Evolutionary conservation across 1,140 invertebrate species (phyloP).

Genomic region (Sminthurinus signatus): DNA sequence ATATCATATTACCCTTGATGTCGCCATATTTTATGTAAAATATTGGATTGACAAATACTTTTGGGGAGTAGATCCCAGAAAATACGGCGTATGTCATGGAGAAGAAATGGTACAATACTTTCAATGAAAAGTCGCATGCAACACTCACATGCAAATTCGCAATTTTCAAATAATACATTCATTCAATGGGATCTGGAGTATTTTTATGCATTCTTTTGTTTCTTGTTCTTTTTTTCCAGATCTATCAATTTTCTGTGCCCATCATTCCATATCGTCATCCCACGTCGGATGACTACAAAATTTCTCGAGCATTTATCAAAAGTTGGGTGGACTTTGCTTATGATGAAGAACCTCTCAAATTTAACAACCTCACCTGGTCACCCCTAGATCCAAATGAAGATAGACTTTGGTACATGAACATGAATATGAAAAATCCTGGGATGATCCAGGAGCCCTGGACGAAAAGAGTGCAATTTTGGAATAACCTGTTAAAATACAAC

Average conservation of each 20-base stretch:
- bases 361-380: conserved; percentile 18
- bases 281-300: conserved; percentile 16
- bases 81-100: conserved; percentile 25
- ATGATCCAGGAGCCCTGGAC: conserved; percentile 21
- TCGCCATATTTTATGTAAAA: conserved; percentile 14
- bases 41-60: conserved; percentile 17
- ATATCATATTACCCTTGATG: background rate
- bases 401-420: conserved; percentile 5
- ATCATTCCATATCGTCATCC: conserved; percentile 11
- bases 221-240: too few relatives aligned
- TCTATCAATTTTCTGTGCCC: conserved; percentile 26
- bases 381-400: background rate
- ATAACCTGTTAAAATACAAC: too few relatives aligned
- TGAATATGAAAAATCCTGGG: conserved; percentile 1
- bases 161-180: too few relatives aligned
- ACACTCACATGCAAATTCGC: too few relatives aligned
- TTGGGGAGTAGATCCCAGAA: conserved; percentile 2
- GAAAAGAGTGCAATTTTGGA: conserved; percentile 22
- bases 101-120: too few relatives aligned
- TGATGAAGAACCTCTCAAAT: conserved; percentile 21
- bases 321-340: conserved; percentile 26
- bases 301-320: conserved; percentile 24
- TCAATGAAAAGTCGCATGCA: too few relatives aligned
- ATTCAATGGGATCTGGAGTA: too few relatives aligned
- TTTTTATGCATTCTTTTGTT: too few relatives aligned